Evolutionary conservation across 2,797 vertebrate genomes (phyloP).

Genomic region (Salmo trutta): DNA sequence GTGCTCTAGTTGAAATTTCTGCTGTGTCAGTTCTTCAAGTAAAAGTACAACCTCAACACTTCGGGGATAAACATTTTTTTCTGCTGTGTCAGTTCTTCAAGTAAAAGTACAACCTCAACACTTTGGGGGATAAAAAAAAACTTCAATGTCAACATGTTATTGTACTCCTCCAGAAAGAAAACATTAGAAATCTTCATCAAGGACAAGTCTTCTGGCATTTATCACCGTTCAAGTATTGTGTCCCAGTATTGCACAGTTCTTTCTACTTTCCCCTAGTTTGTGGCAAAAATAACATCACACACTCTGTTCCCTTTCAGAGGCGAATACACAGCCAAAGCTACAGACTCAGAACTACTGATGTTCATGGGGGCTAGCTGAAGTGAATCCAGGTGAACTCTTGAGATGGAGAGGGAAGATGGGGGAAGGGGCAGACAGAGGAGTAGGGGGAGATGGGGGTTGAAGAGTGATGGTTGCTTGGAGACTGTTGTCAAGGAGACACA

Average conservation of each 20-base stretch:
- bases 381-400: constrained; percentile 58
- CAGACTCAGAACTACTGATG: constrained; percentile 11
- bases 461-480: constrained; percentile 80
- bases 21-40: background rate
- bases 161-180: constrained; percentile 24
- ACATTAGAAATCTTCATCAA: constrained; percentile 4
- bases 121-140: background rate
- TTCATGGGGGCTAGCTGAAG: constrained; percentile 52
- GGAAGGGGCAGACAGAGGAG: constrained; percentile 39
- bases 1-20: background rate
- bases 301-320: background rate
- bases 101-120: constrained; percentile 19
- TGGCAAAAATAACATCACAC: background rate
- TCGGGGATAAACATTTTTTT: background rate
- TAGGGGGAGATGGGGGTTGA: constrained; percentile 60
- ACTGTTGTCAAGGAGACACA: constrained; percentile 81
- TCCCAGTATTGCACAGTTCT: background rate
- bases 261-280: constrained; percentile 3
- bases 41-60: constrained; percentile 19
- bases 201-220: constrained; percentile 4
- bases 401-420: constrained; percentile 46
- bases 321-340: background rate
- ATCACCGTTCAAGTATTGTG: background rate
- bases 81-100: background rate
- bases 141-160: background rate